These are phyloP conservation scores for Mixornis gularis DNA, from an alignment of 2,113 vertebrate species.

Conservation along the genomic window DNA sequence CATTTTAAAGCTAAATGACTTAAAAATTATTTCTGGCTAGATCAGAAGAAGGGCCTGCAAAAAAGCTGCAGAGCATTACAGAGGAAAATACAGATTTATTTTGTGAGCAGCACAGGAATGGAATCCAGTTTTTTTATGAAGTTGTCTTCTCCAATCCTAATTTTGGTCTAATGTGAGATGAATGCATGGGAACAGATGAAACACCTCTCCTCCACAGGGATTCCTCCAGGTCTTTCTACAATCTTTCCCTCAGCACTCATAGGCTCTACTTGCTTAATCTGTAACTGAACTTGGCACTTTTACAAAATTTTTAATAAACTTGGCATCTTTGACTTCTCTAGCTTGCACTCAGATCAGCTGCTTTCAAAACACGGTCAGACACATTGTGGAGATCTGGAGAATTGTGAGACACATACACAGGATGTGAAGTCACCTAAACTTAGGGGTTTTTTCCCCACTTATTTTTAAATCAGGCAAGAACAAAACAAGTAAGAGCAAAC, in stretches of 20 bases:
- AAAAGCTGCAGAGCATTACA: neutral
- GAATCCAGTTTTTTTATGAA: neutral
- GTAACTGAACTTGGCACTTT: neutral
- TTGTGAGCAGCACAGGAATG: neutral
- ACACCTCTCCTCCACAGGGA: neutral
- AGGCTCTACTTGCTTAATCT: neutral
- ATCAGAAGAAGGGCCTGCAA: neutral
- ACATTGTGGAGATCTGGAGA: neutral
- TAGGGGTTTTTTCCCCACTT: accelerated
- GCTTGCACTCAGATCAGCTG: neutral
- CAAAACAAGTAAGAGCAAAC: neutral
- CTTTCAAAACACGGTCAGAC: neutral
- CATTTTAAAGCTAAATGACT: neutral
- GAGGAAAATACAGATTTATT: neutral
- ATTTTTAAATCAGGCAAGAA: neutral
- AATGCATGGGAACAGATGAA: neutral
- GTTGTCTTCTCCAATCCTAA: neutral
- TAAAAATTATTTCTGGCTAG: neutral
- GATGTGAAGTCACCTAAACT: neutral
- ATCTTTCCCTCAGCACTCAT: neutral
- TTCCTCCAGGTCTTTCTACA: neutral
- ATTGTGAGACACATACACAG: neutral
- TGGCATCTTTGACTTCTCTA: neutral
- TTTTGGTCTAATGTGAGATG: neutral
- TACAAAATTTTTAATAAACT: neutral